Conservation (phyloP, 2,797 vertebrate species). For the Cuculus canorus region DNA sequence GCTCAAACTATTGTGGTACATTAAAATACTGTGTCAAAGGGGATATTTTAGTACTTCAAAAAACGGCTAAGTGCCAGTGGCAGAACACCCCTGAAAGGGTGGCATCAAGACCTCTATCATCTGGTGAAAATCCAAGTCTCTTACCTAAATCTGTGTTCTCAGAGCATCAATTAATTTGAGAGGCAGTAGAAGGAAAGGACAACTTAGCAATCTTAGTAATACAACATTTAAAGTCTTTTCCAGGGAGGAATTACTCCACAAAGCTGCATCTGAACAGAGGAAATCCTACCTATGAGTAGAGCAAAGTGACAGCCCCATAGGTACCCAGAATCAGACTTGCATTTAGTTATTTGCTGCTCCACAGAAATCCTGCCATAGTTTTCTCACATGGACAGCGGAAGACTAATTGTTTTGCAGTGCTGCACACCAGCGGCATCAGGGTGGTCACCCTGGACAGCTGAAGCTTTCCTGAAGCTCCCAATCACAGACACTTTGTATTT, state of each 20-base stretch:
- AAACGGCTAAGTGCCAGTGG: background rate
- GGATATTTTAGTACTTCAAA: background rate
- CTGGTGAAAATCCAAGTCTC: background rate
- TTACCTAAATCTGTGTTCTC: background rate
- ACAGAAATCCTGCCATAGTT: background rate
- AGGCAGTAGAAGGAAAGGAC: background rate
- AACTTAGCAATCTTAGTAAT: background rate
- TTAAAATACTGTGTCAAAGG: background rate
- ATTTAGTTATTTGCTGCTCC: background rate
- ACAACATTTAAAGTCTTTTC: background rate
- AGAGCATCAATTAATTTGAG: background rate
- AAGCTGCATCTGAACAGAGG: background rate
- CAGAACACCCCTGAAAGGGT: fast-evolving
- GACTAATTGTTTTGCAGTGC: fast-evolving
- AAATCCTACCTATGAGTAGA: background rate
- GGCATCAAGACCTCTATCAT: background rate
- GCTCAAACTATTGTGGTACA: background rate
- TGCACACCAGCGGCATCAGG: background rate
- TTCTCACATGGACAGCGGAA: background rate
- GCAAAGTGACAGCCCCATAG: background rate
- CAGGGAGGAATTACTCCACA: background rate
- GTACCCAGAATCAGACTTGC: background rate
- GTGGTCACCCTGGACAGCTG: background rate
- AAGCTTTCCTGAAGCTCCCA: background rate
- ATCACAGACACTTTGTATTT: background rate